Evolutionary conservation across 2,797 vertebrate genomes (phyloP).

Genomic region (Phalloptychus januarius): DNA sequence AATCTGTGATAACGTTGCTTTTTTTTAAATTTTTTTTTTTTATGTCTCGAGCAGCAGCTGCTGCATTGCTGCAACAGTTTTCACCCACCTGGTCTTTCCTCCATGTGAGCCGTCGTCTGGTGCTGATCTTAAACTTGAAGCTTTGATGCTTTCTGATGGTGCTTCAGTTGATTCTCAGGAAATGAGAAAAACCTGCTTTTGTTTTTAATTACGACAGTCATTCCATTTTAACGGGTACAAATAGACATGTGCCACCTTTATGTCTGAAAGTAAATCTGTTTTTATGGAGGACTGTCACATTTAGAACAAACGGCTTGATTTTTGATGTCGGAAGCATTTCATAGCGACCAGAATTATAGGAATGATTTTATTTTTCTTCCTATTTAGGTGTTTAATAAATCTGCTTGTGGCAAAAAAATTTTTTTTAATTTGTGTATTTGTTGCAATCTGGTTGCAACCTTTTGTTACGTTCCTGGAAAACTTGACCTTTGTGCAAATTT

Average conservation of each 20-base stretch:
- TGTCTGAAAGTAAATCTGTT: not conserved
- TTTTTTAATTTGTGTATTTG: not conserved
- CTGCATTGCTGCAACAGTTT: not conserved
- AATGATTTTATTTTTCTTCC: not conserved
- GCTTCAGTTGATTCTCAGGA: constrained; percentile 55
- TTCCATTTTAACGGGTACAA: not conserved
- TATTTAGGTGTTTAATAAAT: not conserved
- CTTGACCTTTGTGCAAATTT: constrained; percentile 62
- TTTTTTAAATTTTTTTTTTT: not conserved
- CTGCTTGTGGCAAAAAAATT: not conserved
- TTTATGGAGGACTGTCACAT: not conserved
- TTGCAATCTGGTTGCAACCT: constrained; percentile 52
- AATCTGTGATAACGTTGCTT: not conserved
- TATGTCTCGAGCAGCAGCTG: constrained; percentile 1
- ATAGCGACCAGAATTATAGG: constrained; percentile 12
- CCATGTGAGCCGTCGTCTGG: constrained; percentile 8
- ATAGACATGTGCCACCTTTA: not conserved
- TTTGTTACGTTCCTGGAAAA: constrained; percentile 76
- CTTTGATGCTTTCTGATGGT: constrained; percentile 12
- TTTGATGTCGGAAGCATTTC: not conserved
- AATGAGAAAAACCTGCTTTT: not conserved
- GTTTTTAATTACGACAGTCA: not conserved
- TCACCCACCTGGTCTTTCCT: not conserved
- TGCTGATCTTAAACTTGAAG: constrained; percentile 20
- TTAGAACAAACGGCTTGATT: not conserved